Conservation (phyloP, 2,888 invertebrate species). For the Caenorhabditis uteleia region DNA sequence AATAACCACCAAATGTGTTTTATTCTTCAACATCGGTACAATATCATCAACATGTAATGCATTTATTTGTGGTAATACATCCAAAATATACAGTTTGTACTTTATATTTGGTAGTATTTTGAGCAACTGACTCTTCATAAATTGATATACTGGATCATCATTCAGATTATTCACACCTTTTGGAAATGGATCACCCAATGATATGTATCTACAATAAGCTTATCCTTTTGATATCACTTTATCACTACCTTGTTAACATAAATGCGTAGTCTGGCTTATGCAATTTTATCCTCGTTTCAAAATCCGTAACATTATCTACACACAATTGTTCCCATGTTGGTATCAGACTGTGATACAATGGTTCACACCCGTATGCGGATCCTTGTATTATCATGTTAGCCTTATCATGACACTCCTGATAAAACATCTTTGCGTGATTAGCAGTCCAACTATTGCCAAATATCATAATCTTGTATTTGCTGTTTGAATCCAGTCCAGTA, state of each 20-base stretch:
- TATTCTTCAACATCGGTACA: not conserved
- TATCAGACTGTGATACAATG: too few species aligned
- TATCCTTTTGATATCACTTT: too few species aligned
- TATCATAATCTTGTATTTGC: constrained; percentile 7
- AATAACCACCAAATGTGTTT: not conserved
- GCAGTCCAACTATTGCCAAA: constrained; percentile 11
- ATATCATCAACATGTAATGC: not conserved
- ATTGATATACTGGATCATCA: constrained; percentile 8
- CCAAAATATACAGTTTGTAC: constrained; percentile 8
- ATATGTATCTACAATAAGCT: too few species aligned
- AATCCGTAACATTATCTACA: constrained; percentile 3
- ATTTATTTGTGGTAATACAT: constrained; percentile 8
- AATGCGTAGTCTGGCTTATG: constrained; percentile 14
- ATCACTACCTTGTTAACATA: constrained; percentile 6
- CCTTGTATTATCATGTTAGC: constrained; percentile 1
- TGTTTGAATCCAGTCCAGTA: too few species aligned
- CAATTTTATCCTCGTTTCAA: not conserved
- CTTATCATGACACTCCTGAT: constrained; percentile 3
- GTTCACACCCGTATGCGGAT: constrained; percentile 1
- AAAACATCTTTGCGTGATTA: constrained; percentile 3
- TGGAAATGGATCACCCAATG: too few species aligned
- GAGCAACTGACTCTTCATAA: constrained; percentile 5
- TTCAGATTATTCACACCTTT: too few species aligned
- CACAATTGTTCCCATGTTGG: not conserved
- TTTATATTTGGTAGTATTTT: constrained; percentile 6